Conservation (phyloP, 2,113 vertebrate species). For the Alosa alosa region DNA sequence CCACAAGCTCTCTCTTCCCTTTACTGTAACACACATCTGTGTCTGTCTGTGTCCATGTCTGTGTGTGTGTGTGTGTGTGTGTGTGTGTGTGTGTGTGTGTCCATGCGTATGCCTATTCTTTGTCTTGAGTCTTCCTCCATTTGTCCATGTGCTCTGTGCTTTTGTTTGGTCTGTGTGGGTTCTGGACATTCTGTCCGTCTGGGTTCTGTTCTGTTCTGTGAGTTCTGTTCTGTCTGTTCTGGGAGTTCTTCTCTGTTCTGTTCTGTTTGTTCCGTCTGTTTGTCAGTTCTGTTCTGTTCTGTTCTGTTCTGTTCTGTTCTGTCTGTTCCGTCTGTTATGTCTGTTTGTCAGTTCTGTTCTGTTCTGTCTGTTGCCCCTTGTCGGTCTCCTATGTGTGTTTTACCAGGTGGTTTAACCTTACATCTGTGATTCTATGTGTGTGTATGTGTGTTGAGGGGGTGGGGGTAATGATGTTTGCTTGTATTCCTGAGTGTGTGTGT, state of each 20-base stretch:
- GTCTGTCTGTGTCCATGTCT: neutral
- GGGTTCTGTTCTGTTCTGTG: slow-evolving; percentile 28
- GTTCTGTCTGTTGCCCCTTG: neutral
- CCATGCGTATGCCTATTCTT: neutral
- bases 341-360: neutral
- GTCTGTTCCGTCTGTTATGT: slow-evolving; percentile 33
- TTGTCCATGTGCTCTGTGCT: slow-evolving; percentile 23
- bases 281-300: neutral
- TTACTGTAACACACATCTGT: slow-evolving; percentile 41
- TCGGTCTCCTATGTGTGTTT: slow-evolving; percentile 10
- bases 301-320: slow-evolving; percentile 27
- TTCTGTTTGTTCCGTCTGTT: neutral
- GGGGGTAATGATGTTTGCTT: slow-evolving; percentile 16
- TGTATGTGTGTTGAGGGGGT: neutral
- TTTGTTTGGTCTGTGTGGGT: neutral
- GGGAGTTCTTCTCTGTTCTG: neutral
- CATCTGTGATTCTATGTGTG: neutral
- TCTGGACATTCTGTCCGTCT: neutral
- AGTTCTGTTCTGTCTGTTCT: neutral
- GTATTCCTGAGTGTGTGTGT: slow-evolving; percentile 38
- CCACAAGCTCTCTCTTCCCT: slow-evolving; percentile 14
- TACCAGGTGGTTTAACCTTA: neutral
- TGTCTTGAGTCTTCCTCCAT: slow-evolving; percentile 10
- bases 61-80: slow-evolving; percentile 50
- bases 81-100: slow-evolving; percentile 40